Evolutionary conservation across 2,888 invertebrate genomes (phyloP), one percentile per base, ranked within the genome.

Genomic region (Nycteola revayana): DNA sequence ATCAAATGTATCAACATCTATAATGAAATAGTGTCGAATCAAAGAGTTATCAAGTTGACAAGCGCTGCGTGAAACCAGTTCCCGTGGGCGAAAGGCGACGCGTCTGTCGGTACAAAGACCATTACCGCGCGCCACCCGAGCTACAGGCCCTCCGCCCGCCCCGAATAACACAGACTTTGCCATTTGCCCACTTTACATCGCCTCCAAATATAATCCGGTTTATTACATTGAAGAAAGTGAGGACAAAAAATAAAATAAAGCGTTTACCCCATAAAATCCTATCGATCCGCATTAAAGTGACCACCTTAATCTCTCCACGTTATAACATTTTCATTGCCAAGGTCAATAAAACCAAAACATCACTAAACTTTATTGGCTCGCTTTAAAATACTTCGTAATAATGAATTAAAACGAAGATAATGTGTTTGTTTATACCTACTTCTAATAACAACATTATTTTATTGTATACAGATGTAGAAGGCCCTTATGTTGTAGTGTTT

Each of bases 11-110:
- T 32, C 17, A 32, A 20, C 28, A 11, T 29, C 41, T 40, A 36
- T 47, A 51, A 58, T 49, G 54, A 55, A 59, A 57, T 45, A 38
- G 48, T 34, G 42, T 45, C 35, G 43, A 51, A 45, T 47, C 56
- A 42, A 51, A 38, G 42, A 47, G 53, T 44, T 36, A 30, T 45
- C 52, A 42, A 56, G 49, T 60, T 66, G 62, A 68, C 53, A 56
- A 57, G 42, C 36, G 43, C 42, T 48, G 48, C 43, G 50, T 58
- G 40, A 51, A 80, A 82, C 82, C 79, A 66, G 79, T 81, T 80
- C 73, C 75, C 64, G 66, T 71, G 72, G 68, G 75, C 69, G 71
- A 70, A 66, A 69, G 61, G 68, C 62, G 62, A 58, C 60, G 60
- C 50, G 45, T 49, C 44, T 44, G 44, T 45, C 3, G 2, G 4